phyloP scores from a whole-genome alignment of 2,888 invertebrate species.

The Mesochorus sp. region DNA sequence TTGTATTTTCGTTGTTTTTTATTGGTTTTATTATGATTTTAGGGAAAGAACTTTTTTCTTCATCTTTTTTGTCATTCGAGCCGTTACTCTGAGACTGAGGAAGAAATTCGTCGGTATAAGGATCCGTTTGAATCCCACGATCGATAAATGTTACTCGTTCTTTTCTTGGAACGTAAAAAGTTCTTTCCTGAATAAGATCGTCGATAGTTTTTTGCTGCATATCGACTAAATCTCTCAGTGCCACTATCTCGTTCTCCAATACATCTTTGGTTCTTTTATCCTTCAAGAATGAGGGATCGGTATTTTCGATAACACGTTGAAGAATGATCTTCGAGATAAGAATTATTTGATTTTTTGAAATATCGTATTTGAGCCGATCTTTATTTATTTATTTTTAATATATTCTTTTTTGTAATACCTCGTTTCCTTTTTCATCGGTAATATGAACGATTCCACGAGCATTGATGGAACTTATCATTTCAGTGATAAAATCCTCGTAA shows the following conservation, averaged over 20 bases:
- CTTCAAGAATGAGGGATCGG: not conserved
- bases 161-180: conserved; percentile 5
- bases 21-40: not conserved
- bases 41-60: not conserved
- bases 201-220: conserved; percentile 49
- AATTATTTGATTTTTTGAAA: not conserved
- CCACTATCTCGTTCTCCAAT: conserved; percentile 35
- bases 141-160: conserved; percentile 37
- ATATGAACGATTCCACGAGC: conserved; percentile 55
- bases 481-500: conserved; percentile 61
- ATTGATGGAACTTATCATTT: conserved; percentile 60
- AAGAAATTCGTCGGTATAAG: not conserved
- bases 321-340: conserved; percentile 46
- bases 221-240: conserved; percentile 34
- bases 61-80: not conserved
- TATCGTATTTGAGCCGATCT: not conserved
- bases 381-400: not conserved
- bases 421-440: conserved; percentile 59
- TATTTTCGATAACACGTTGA: conserved; percentile 35
- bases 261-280: conserved; percentile 1
- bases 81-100: not conserved
- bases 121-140: conserved; percentile 46
- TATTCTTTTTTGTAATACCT: conserved; percentile 36
- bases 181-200: conserved; percentile 36
- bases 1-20: conserved; percentile 2